Percentiles rank a stretch among this genome's conserved stretches.
phyloP scores from a whole-genome alignment of 2,797 vertebrate genomes.

The Phrynocephalus forsythii region DNA sequence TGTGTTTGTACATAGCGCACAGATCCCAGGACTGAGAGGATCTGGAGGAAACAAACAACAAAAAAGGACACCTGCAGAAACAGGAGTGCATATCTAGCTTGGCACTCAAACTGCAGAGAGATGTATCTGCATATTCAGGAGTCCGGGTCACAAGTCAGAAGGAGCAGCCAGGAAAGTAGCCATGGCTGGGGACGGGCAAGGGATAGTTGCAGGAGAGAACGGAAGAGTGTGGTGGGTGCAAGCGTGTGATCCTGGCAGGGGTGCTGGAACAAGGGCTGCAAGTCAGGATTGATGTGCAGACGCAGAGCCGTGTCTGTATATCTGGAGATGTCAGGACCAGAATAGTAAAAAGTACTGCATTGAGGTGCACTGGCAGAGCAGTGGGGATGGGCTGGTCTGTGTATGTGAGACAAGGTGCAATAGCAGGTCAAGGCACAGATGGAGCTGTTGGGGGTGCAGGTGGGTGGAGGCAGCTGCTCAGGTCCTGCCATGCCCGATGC shows the following conservation, averaged over 20 bases:
- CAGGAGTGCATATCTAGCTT: background rate
- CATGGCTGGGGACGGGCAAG: background rate
- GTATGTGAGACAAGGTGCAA: constrained; percentile 8
- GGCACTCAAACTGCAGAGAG: background rate
- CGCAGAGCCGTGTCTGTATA: constrained; percentile 23
- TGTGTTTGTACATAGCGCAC: background rate
- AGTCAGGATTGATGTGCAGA: constrained; percentile 27
- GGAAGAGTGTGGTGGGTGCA: background rate
- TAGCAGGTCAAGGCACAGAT: constrained; percentile 8
- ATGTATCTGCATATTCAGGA: background rate
- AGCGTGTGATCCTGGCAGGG: background rate
- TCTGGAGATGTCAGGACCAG: constrained; percentile 26
- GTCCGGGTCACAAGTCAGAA: background rate
- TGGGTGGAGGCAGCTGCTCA: constrained; percentile 1
- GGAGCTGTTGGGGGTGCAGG: background rate
- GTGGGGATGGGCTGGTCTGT: background rate
- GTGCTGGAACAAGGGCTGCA: constrained; percentile 7
- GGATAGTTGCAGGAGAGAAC: background rate
- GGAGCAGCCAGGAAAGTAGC: background rate
- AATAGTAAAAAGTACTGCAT: constrained; percentile 43
- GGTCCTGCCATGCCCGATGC: background rate
- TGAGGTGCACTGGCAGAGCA: constrained; percentile 35
- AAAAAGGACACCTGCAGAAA: background rate
- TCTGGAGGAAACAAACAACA: background rate
- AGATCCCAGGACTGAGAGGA: background rate